These are phyloP conservation scores for Globodera rostochiensis DNA, from an alignment of 1,140 invertebrate genomes.

Conservation along the genomic window DNA sequence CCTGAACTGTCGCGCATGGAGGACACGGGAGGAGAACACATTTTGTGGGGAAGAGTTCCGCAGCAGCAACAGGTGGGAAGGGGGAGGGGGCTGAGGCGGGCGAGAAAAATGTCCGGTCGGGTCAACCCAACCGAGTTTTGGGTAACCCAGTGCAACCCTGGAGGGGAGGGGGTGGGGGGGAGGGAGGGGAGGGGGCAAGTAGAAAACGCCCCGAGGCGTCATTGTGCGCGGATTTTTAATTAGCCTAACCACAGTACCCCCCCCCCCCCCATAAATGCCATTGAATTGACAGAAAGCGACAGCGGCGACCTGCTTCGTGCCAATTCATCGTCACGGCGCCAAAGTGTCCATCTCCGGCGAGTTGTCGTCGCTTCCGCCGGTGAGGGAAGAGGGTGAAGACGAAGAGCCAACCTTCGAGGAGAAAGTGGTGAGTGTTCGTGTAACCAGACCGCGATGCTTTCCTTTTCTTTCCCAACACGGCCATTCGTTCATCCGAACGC, in stretches of 20 bases:
- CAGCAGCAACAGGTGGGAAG: neutral
- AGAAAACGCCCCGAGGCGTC: no score
- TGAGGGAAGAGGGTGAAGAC: conserved; percentile 26
- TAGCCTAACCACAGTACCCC: no score
- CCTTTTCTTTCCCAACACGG: no score
- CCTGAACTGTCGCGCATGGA: neutral
- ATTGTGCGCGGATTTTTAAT: no score
- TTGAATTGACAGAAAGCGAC: neutral
- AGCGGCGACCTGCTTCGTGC: conserved; percentile 6
- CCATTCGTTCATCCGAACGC: no score
- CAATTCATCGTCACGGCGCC: conserved; percentile 10
- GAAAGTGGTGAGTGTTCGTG: neutral
- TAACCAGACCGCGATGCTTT: no score
- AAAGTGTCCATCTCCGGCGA: conserved; percentile 29
- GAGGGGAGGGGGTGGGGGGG: no score
- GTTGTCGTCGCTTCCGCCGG: conserved; percentile 22
- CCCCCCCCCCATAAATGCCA: neutral
- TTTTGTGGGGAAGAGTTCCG: neutral
- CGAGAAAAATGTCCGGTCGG: no score
- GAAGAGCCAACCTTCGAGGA: conserved; percentile 24
- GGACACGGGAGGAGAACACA: neutral
- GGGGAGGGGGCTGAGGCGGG: no score
- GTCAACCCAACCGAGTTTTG: no score
- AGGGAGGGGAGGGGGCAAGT: no score
- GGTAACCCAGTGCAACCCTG: no score